Conservation (phyloP, 2,113 vertebrate genomes). For the Lutjanus erythropterus region DNA sequence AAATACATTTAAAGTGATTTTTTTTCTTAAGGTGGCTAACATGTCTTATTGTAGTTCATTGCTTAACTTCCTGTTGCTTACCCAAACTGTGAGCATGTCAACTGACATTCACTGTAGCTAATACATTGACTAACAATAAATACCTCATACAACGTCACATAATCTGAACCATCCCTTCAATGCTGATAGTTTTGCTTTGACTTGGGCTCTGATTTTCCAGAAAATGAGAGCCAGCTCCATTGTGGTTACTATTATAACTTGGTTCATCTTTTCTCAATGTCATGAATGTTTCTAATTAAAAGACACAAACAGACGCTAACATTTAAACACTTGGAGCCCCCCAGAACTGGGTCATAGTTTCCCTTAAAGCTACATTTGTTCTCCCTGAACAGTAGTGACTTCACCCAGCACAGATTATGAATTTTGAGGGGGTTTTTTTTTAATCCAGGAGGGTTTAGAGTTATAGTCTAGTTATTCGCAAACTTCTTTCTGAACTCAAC, state of each 20-base stretch:
- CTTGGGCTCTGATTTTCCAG: background rate
- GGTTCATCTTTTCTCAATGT: background rate
- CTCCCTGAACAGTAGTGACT: background rate
- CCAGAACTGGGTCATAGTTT: background rate
- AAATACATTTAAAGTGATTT: no score
- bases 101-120: no score
- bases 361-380: background rate
- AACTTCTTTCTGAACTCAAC: background rate
- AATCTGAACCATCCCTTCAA: no score
- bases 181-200: background rate
- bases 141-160: no score
- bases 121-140: no score
- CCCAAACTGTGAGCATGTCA: no score
- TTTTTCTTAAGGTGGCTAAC: no score
- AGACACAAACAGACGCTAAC: background rate
- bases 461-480: background rate
- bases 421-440: background rate
- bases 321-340: background rate
- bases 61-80: no score
- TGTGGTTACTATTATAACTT: background rate
- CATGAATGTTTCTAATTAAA: constrained; percentile 1
- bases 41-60: no score
- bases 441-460: background rate
- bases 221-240: background rate
- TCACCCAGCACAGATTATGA: background rate